Evolutionary conservation across 2,113 vertebrate species (phyloP).

Genomic region (Trachemys scripta): DNA sequence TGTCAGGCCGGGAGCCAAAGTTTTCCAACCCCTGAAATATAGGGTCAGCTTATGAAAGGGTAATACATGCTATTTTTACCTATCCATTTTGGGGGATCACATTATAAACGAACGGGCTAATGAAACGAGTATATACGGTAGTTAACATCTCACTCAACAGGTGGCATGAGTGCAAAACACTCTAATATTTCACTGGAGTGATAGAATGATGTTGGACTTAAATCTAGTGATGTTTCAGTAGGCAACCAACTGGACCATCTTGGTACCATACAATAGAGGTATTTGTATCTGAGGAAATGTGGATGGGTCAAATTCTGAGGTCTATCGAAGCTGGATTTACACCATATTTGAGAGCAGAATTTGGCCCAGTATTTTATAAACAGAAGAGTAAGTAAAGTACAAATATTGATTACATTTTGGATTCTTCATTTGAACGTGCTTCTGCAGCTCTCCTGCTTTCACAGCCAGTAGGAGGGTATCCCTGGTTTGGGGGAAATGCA

Average conservation of each 20-base stretch:
- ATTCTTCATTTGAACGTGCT: not conserved
- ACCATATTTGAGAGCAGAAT: not conserved
- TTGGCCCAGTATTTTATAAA: not conserved
- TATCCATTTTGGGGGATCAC: no score
- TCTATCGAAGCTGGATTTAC: not conserved
- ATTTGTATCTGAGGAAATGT: not conserved
- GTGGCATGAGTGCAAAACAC: not conserved
- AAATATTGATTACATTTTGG: not conserved
- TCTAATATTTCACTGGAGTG: not conserved
- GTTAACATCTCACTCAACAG: not conserved
- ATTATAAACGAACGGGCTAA: no score
- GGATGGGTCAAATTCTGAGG: not conserved
- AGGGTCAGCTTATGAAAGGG: no score
- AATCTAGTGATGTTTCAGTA: not conserved
- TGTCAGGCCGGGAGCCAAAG: no score
- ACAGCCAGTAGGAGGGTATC: not conserved
- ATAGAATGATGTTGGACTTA: not conserved
- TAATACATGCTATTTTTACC: no score
- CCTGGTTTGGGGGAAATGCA: not conserved
- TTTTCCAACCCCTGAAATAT: no score
- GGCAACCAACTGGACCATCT: not conserved
- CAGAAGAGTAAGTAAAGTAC: not conserved
- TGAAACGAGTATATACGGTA: no score
- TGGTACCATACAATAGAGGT: not conserved
- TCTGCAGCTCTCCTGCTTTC: not conserved